Conservation (phyloP, 2,888 invertebrate species). For the Athalia rosae region DNA sequence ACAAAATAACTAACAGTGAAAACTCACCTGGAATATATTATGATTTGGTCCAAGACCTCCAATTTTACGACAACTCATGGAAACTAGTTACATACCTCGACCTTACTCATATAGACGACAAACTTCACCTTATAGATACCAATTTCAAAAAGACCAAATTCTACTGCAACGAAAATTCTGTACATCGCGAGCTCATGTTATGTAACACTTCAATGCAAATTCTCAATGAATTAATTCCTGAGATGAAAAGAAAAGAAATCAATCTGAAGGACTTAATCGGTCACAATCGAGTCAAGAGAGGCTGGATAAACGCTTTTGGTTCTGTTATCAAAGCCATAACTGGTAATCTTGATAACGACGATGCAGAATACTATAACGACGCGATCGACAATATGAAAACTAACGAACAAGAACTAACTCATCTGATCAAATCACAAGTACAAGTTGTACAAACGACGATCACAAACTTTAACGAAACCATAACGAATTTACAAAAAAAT, state of each 20-base stretch:
- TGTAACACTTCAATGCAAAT: conserved; percentile 3
- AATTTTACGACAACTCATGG: conserved; percentile 44
- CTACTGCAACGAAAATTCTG: conserved; percentile 1
- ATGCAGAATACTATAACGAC: conserved; percentile 49
- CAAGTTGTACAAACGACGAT: conserved; percentile 51
- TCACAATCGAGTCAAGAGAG: conserved; percentile 32
- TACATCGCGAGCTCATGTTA: conserved; percentile 6
- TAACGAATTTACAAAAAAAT: conserved; percentile 50
- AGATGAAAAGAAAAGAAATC: conserved; percentile 13
- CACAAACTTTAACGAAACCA: too few species aligned
- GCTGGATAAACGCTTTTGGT: conserved; percentile 39
- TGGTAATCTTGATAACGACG: conserved; percentile 34
- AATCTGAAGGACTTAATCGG: background rate
- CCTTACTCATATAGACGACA: conserved; percentile 23
- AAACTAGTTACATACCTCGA: conserved; percentile 40
- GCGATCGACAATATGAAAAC: conserved; percentile 50
- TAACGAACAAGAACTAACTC: conserved; percentile 48
- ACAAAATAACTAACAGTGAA: conserved; percentile 28
- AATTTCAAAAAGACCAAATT: conserved; percentile 14
- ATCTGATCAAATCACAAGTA: conserved; percentile 53
- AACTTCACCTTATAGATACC: conserved; percentile 23
- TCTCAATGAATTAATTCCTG: background rate
- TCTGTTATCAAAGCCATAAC: conserved; percentile 36
- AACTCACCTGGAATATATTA: conserved; percentile 49
- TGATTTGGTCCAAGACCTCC: conserved; percentile 44